These are phyloP conservation scores for Colostygia pectinataria DNA, from an alignment of 2,888 invertebrate species.

Conservation along the genomic window DNA sequence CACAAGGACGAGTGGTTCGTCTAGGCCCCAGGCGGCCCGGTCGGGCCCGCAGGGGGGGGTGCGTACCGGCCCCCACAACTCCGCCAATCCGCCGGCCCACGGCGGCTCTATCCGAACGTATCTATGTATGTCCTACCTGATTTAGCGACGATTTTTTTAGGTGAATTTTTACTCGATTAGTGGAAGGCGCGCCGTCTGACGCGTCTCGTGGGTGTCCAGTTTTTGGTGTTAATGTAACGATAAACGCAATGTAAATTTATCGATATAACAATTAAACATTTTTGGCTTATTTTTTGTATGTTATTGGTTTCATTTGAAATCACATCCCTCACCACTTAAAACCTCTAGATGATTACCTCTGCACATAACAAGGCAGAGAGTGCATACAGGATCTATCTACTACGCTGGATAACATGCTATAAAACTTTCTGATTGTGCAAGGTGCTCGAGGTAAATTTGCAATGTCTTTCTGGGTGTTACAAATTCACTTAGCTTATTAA, in stretches of 20 bases:
- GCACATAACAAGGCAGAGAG: no score
- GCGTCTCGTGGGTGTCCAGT: slow-evolving; percentile 67
- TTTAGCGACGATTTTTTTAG: slow-evolving; percentile 75
- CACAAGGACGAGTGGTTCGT: slow-evolving; percentile 97
- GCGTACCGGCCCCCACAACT: slow-evolving; percentile 62
- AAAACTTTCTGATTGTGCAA: no score
- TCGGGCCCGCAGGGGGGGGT: slow-evolving; percentile 71
- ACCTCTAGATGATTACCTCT: no score
- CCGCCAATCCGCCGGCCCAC: slow-evolving; percentile 29
- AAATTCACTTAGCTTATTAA: not conserved
- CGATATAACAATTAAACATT: slow-evolving; percentile 81
- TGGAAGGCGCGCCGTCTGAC: slow-evolving; percentile 73
- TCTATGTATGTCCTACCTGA: slow-evolving; percentile 67
- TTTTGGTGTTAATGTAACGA: slow-evolving; percentile 69
- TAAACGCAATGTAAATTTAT: slow-evolving; percentile 80
- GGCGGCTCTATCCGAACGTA: slow-evolving; percentile 39
- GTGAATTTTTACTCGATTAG: slow-evolving; percentile 78
- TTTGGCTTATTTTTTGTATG: slow-evolving; percentile 81
- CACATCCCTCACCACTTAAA: slow-evolving; percentile 23
- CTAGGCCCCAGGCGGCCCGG: slow-evolving; percentile 74
- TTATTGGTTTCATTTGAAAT: slow-evolving; percentile 66
- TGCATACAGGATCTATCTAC: no score
- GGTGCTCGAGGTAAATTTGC: no score
- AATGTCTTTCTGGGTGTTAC: no score
- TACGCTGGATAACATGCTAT: no score